Evolutionary conservation across 2,888 invertebrate genomes (phyloP), one percentile per base, ranked within the genome.

Genomic region (Dynastes maya): DNA sequence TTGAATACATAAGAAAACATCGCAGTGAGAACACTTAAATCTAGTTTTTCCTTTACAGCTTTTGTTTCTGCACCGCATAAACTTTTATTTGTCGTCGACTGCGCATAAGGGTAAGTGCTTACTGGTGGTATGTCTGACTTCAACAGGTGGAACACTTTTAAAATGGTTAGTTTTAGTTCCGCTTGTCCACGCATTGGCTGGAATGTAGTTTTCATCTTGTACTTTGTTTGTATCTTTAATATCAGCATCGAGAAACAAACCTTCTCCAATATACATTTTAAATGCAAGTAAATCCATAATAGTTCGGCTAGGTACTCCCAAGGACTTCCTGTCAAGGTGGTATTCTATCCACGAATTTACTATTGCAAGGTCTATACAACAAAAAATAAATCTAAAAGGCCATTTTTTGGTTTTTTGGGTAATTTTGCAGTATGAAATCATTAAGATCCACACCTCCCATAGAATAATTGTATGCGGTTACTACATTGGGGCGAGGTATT

Each of bases 401-500:
- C 51, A 51, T 13, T 51, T 51, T 51, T 51, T 51, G 9, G 51
- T 51, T 51, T 13, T 51, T 51, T 51, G 9, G 51, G 51, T 13
- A 9, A 51, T 51, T 51, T 1, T 51, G 13, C 13, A 51, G 13
- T 51, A 51, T 13, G 51, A 51, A 13, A 51, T 51, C 51, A 51
- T 51, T 51, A 51, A 51, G 51, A 51, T 51, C 51, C 13, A 51
- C 51, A 9, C 51, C 51, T 51, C 51, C 51, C 51, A 51, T 51
- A 2, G 51, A 9, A 9, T 13, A 13, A 51, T 51, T 51, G 51
- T 6, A 51, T 51, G 51, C 51, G 13, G 11, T 51, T 13, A 51
- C 13, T 2, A 9, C 9, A 51, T 51, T 51, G 9, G 51, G 51
- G 51, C 51, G 51, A 13, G 51, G 9, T 13, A 51, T 51, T 51